phyloP scores from a whole-genome alignment of 2,113 vertebrate species.

The Kobus ellipsiprymnus region DNA sequence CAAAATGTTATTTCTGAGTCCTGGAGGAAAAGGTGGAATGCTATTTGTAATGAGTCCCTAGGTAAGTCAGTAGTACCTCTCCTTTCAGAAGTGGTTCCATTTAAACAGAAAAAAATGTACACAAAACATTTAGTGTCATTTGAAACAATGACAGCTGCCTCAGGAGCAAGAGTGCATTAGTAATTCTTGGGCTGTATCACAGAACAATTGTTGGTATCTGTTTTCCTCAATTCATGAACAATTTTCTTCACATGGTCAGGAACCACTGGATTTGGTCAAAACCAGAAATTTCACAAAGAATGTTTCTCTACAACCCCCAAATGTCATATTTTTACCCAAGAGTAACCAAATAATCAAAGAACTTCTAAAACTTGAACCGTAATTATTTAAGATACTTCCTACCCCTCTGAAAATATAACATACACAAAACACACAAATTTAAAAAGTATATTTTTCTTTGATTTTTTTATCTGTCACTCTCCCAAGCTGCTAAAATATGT shows the following conservation, averaged over 20 bases:
- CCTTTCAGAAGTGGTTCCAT: conserved; percentile 75
- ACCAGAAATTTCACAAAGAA: background rate
- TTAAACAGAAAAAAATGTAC: conserved; percentile 70
- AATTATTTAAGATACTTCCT: background rate
- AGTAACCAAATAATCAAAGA: conserved; percentile 12
- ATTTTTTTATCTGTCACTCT: background rate
- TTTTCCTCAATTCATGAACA: background rate
- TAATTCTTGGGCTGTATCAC: background rate
- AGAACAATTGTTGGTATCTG: background rate
- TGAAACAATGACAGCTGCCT: conserved; percentile 70
- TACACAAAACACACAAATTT: background rate
- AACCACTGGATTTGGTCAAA: background rate
- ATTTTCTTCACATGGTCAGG: background rate
- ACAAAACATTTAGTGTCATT: conserved; percentile 42
- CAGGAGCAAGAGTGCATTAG: conserved; percentile 63
- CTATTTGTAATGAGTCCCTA: conserved; percentile 76
- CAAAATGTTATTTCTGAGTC: conserved; percentile 76
- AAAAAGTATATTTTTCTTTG: background rate
- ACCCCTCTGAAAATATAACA: background rate
- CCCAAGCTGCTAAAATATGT: background rate
- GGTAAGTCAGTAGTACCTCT: conserved; percentile 71
- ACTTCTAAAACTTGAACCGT: background rate
- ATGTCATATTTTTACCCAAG: background rate
- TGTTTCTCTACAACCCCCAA: background rate
- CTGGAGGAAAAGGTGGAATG: conserved; percentile 70